These are phyloP conservation scores for Ectemnius cavifrons DNA, from an alignment of 2,888 invertebrate species.

Conservation along the genomic window DNA sequence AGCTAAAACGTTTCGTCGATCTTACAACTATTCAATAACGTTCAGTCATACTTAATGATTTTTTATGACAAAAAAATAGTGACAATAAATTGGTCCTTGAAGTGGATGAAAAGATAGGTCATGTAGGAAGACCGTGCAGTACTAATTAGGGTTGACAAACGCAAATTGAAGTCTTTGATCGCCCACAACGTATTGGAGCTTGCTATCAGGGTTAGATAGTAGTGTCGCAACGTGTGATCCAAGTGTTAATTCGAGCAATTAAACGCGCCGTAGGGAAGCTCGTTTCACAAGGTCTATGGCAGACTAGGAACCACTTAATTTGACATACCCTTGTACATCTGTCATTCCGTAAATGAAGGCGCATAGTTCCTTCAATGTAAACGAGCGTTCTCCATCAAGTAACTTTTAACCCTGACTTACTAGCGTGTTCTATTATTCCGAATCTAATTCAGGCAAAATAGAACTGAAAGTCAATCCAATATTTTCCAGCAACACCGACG, in stretches of 20 bases:
- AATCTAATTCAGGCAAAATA: too few species aligned
- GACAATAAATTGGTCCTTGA: too few species aligned
- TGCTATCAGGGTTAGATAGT: not conserved
- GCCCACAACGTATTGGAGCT: not conserved
- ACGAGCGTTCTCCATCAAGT: not conserved
- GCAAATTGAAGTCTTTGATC: not conserved
- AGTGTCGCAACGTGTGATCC: not conserved
- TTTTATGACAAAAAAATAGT: too few species aligned
- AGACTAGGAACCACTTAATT: slow-evolving; percentile 9
- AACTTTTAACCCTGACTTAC: not conserved
- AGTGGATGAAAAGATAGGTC: too few species aligned
- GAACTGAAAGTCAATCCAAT: too few species aligned
- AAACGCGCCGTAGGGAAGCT: not conserved
- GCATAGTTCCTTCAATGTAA: not conserved
- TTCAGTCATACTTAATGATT: too few species aligned
- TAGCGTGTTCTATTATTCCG: too few species aligned
- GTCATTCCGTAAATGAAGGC: not conserved
- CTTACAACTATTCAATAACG: too few species aligned
- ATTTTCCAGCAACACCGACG: not conserved
- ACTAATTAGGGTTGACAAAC: not conserved
- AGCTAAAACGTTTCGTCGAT: too few species aligned
- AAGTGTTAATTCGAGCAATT: slow-evolving; percentile 18
- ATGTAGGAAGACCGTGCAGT: too few species aligned
- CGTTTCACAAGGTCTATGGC: slow-evolving; percentile 6
- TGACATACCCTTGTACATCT: not conserved